phyloP scores from a whole-genome alignment of 2,113 vertebrate species.

The Verasper variegatus region DNA sequence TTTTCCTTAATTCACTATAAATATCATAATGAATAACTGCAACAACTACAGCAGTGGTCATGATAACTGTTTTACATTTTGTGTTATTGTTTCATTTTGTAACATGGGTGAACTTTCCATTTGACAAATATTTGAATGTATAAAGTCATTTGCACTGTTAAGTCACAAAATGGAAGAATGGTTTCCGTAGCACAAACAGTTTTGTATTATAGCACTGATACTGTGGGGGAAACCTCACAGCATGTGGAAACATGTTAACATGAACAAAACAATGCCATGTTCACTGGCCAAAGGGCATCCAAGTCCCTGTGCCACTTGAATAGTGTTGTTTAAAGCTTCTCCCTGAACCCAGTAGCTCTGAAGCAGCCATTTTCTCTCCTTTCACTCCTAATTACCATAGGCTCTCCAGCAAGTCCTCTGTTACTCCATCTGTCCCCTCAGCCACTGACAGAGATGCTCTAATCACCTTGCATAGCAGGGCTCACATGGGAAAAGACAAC shows the following conservation, averaged over 20 bases:
- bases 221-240: constrained; percentile 56
- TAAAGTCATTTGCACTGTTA: background rate
- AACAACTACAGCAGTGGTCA: too few species aligned
- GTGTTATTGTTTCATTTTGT: background rate
- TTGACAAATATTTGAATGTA: too few species aligned
- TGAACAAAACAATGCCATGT: constrained; percentile 74
- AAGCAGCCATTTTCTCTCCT: constrained; percentile 77
- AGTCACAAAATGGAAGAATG: background rate
- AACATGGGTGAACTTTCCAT: background rate
- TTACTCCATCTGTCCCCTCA: constrained; percentile 85
- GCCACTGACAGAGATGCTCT: constrained; percentile 77
- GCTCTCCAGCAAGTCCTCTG: constrained; percentile 82
- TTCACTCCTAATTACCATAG: constrained; percentile 83
- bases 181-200: background rate
- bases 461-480: constrained; percentile 80
- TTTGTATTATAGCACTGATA: constrained; percentile 19
- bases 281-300: constrained; percentile 75
- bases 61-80: background rate
- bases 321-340: constrained; percentile 75
- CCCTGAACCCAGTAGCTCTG: constrained; percentile 76
- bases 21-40: background rate
- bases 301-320: constrained; percentile 69
- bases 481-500: constrained; percentile 79
- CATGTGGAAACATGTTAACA: constrained; percentile 73
- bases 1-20: background rate